A percentile compares a stretch with the other conserved stretches of the same genome.
Conservation (phyloP, 2,113 vertebrate species). For the Lophius piscatorius region DNA sequence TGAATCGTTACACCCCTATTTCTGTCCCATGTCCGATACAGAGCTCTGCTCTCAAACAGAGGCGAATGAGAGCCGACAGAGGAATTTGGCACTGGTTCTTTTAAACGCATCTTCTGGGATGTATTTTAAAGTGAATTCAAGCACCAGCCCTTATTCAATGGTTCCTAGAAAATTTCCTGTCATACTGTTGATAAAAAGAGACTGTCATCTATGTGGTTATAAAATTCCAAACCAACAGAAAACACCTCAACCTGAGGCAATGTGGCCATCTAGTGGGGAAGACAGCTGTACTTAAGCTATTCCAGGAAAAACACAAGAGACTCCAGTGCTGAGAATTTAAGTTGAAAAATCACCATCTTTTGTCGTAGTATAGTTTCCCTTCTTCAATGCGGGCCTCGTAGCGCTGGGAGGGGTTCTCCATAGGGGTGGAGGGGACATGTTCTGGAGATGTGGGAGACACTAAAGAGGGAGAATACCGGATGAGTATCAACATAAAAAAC, state of each 20-base stretch:
- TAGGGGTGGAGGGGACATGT: constrained; percentile 88
- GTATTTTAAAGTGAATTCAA: constrained; percentile 28
- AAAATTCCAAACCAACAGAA: neutral
- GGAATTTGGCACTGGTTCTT: neutral
- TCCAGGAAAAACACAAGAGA: too few species aligned
- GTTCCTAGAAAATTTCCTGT: constrained; percentile 9
- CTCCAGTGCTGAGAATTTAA: neutral
- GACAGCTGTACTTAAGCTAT: neutral
- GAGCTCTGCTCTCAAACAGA: constrained; percentile 25
- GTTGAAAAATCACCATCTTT: constrained; percentile 98
- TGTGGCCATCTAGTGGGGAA: constrained; percentile 71
- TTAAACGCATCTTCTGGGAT: constrained; percentile 11
- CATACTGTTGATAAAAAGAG: constrained; percentile 12
- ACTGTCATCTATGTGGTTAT: constrained; percentile 2
- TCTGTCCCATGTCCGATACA: constrained; percentile 18
- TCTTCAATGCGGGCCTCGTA: constrained; percentile 98
- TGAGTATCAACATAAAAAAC: neutral
- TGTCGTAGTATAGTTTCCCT: constrained; percentile 97
- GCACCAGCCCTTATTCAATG: constrained; percentile 2
- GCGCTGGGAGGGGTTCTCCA: constrained; percentile 90
- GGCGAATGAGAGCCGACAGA: neutral
- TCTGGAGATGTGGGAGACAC: constrained; percentile 94
- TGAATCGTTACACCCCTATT: too few species aligned
- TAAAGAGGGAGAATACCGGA: constrained; percentile 48
- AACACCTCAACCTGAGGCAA: neutral